Evolutionary conservation across 2,888 invertebrate genomes (phyloP).

Genomic region (Pollenia griseotomentosa): DNA sequence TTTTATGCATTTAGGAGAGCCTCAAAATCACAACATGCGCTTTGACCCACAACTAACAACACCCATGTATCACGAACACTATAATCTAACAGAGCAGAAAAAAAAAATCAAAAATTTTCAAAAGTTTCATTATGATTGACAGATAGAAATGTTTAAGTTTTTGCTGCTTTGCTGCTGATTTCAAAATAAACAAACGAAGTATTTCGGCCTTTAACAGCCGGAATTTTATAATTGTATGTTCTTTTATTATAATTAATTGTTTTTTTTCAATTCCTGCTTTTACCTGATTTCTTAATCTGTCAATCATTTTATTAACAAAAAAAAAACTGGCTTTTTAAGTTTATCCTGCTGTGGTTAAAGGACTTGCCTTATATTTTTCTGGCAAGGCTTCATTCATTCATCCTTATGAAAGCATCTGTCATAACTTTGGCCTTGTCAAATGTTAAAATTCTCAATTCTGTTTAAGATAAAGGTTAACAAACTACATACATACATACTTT

Average conservation of each 20-base stretch:
- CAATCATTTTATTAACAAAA: conserved; percentile 46
- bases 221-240: background rate
- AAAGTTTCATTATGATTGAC: conserved; percentile 53
- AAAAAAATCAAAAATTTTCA: conserved; percentile 7
- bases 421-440: conserved; percentile 42
- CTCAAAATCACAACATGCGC: conserved; percentile 61
- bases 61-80: conserved; percentile 56
- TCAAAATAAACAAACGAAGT: background rate
- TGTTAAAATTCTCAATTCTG: background rate
- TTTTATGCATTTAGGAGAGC: background rate
- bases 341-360: background rate
- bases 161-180: background rate
- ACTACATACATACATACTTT: background rate
- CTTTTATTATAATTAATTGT: background rate
- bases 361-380: background rate
- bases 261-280: background rate
- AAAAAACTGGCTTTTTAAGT: conserved; percentile 20
- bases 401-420: conserved; percentile 39
- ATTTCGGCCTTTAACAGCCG: background rate
- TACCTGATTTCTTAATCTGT: conserved; percentile 12
- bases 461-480: background rate
- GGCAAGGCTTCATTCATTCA: background rate
- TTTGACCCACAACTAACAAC: conserved; percentile 57
- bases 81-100: conserved; percentile 3
- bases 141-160: conserved; percentile 27